Conservation (phyloP, 2,113 vertebrate genomes). For the Himantopus leucocephalus region DNA sequence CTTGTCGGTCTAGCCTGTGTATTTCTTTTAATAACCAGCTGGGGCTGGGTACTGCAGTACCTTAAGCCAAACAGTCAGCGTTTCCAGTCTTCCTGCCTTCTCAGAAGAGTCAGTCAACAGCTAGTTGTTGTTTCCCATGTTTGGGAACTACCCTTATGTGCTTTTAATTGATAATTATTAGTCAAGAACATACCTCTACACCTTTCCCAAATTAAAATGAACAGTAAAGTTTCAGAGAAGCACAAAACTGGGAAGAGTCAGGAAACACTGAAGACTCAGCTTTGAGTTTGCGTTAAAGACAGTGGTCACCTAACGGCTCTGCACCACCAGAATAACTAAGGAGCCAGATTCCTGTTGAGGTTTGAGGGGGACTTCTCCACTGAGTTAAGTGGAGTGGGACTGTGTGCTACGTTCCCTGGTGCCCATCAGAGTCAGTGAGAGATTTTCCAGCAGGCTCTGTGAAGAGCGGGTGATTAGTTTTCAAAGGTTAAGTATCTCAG, state of each 20-base stretch:
- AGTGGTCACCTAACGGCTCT: background rate
- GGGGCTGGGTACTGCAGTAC: background rate
- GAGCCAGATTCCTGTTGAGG: background rate
- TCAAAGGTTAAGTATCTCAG: background rate
- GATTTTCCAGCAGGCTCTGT: background rate
- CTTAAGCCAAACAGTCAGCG: background rate
- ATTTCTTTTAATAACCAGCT: background rate
- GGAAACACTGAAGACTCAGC: background rate
- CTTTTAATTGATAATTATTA: background rate
- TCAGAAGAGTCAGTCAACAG: background rate
- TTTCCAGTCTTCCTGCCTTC: background rate
- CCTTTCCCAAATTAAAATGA: background rate
- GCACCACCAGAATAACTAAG: background rate
- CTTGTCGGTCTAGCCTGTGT: background rate
- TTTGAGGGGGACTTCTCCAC: background rate
- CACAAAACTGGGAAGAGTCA: background rate
- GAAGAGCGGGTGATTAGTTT: background rate
- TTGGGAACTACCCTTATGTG: background rate
- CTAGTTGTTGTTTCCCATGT: background rate
- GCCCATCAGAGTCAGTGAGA: background rate
- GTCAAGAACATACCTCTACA: background rate
- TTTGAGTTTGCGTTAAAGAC: background rate
- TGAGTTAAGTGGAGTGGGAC: background rate
- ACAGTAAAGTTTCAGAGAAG: background rate
- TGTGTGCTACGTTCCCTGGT: background rate